Evolutionary conservation across 2,113 vertebrate species (phyloP), one percentile per base, ranked within the genome.

Genomic region (Seriola aureovittata): DNA sequence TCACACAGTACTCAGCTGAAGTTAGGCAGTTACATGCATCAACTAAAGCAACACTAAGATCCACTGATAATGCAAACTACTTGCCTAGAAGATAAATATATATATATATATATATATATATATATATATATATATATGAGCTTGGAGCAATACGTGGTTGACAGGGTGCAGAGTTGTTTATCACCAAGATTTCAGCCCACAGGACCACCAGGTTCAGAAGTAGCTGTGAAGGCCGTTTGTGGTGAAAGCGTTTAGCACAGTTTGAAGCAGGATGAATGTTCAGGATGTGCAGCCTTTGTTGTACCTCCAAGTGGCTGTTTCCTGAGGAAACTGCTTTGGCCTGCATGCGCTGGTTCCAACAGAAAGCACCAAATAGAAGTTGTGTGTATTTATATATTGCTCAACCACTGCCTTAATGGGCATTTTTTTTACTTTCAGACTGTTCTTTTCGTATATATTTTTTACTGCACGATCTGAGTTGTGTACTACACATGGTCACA

Each of bases 231-330:
- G 38, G 23, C 16, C 67, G 13, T 84, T 14, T 76, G 48, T 66
- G 42, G 66, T 13, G n/a, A 42, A 63, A 73, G 19, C 17, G 10
- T 48, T 44, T n/a, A 85, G 32, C 25, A 46, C 63, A 71, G 72
- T 74, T 63, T 4, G 6, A 69, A 52, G n/a, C 44, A 65, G 70
- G 50, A 42, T 66, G 50, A 66, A 34, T 76, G 55, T 55, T 75
- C 66, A 84, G 87, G 89, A 93, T 86, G 78, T 66, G 50, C 34
- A 57, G 50, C 14, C 62, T 88, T 85, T 90, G 65, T 82, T 84
- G 54, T 64, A 8, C 21, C 64, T 80, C 52, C 58, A 75, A 90
- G 80, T 83, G 71, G 74, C 60, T 88, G 23, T 91, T 90, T 93
- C 78, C 84, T 82, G 40, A 69, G 87, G 85, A 88, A 89, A 84